Evolutionary conservation across 2,113 vertebrate species (phyloP).

Genomic region (Elanus axillaris): DNA sequence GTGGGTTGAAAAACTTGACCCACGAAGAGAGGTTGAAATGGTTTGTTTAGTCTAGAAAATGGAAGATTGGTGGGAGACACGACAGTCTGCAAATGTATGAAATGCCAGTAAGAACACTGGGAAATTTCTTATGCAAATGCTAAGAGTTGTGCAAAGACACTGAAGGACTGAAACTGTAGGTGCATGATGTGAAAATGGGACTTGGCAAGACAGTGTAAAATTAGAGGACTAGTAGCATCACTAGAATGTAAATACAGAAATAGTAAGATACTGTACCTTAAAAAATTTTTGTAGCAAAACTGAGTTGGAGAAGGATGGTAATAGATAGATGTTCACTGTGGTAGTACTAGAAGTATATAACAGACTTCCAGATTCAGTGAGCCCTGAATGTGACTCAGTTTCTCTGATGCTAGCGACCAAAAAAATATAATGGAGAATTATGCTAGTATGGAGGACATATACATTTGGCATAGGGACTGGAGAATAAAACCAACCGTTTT

Average conservation of each 20-base stretch:
- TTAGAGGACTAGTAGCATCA: not conserved
- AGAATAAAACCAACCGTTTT: not conserved
- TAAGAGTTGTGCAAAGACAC: not conserved
- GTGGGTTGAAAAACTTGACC: not conserved
- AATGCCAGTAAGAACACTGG: not conserved
- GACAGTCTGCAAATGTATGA: not conserved
- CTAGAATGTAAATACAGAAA: not conserved
- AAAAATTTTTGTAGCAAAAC: not conserved
- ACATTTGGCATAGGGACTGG: not conserved
- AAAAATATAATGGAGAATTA: not conserved
- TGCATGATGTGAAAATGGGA: not conserved
- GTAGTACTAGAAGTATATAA: not conserved
- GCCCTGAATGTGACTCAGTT: not conserved
- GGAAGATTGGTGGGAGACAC: not conserved
- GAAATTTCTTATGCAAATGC: not conserved
- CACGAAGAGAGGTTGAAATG: not conserved
- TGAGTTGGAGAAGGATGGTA: not conserved
- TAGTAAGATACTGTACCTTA: not conserved
- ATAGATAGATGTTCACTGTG: not conserved
- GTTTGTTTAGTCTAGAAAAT: slow-evolving; percentile 44
- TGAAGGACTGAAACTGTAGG: not conserved
- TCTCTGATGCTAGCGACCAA: not conserved
- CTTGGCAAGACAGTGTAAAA: not conserved
- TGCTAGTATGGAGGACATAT: not conserved
- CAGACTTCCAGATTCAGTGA: not conserved